Evolutionary conservation across 2,113 vertebrate genomes (phyloP).

Genomic region (Hemibagrus wyckioides): DNA sequence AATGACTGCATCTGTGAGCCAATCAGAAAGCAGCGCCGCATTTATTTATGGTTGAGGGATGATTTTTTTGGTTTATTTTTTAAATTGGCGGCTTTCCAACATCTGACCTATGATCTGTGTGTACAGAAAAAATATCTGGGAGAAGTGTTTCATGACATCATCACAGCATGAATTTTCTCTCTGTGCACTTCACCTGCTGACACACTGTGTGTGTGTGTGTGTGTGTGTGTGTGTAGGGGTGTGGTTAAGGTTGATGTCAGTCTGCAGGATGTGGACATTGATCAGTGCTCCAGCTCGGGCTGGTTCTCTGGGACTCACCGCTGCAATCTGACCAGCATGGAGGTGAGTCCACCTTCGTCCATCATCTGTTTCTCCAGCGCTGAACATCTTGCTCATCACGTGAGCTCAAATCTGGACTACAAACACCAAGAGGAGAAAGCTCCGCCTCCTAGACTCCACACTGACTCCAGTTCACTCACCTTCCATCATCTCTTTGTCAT

Average conservation of each 20-base stretch:
- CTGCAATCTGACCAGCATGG: constrained; percentile 93
- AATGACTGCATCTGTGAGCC: background rate
- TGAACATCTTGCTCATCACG: background rate
- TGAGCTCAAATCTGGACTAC: too few relatives aligned
- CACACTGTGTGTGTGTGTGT: background rate
- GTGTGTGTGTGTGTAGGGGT: constrained; percentile 73
- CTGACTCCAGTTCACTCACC: background rate
- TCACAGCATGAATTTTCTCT: background rate
- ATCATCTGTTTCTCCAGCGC: background rate
- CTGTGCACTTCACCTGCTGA: background rate
- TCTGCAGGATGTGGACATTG: constrained; percentile 95
- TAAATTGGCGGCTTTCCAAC: background rate
- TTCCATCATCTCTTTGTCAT: background rate
- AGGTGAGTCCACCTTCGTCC: constrained; percentile 74
- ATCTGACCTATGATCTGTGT: too few relatives aligned
- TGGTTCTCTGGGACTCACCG: constrained; percentile 97
- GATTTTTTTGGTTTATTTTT: too few relatives aligned
- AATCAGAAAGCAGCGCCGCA: too few relatives aligned
- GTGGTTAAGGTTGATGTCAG: constrained; percentile 93
- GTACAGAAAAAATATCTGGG: background rate
- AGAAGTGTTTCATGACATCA: background rate
- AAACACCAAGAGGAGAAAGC: background rate
- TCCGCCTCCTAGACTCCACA: background rate
- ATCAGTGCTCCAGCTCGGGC: constrained; percentile 91
- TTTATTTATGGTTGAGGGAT: background rate